Base-by-base conservation (phyloP, 2,888 invertebrate species). In the Platynereis dumerilii region DNA sequence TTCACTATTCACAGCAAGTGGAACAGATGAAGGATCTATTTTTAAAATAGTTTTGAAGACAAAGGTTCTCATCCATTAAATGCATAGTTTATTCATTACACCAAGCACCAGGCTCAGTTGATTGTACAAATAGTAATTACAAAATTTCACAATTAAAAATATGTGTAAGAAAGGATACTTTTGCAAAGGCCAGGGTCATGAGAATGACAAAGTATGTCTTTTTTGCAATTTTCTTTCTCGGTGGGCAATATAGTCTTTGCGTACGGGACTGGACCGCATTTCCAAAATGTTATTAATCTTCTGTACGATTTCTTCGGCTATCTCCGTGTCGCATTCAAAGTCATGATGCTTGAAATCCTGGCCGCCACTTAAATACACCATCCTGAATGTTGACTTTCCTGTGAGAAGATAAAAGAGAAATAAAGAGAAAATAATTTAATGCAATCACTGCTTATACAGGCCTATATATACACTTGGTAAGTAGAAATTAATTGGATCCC, bases 241-340 rank as follows among this genome's bases (percentile, higher is more conserved):
- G 58, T 89, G 87, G 54, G 90, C 89, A 73, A 93, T 87, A 84
- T 93, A 96, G 80, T 94, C 93, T 72, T 92, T 90, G 56, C 93
- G 87, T 69, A 91, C 90, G 2, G 89, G 88, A 80, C 92, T 93
- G 60, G 91, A 90, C 71, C 91, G 87, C 75, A 94, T 86, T 78
- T 94, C 92, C 67, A 96, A 84, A 69, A 95, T 94, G 67, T 92
- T 90, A 83, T 92, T 92, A 15, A 96, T 88, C 86, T 95, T 94
- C 71, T 91, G 90, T 0, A 93, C 91, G 57, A 96, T 94, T 83
- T 93, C 92, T 72, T 89, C 89, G 0, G 92, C 93, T 1, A 88
- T 88, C 2, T 87, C 87, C 56, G 88, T 87, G 70, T 93, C 92
- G 2, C 91, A 89, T 85, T 95, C 95, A 80, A 96, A 95, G 79